Evolutionary conservation across 2,888 invertebrate species (phyloP).

Genomic region (Timandra comae): DNA sequence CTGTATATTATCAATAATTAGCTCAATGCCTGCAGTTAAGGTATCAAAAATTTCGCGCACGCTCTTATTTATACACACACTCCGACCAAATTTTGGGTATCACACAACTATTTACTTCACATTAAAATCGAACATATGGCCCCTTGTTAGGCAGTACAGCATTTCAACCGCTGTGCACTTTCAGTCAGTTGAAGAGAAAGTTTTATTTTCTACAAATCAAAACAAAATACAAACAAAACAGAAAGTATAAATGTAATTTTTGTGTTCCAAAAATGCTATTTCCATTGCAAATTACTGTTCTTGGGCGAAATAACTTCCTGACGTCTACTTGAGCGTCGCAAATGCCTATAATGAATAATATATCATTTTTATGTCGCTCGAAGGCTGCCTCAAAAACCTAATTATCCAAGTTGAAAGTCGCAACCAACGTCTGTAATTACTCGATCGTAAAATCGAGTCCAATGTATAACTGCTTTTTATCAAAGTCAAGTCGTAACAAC

Average conservation of each 20-base stretch:
- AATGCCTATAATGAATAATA: slow-evolving; percentile 45
- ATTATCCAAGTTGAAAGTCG: slow-evolving; percentile 41
- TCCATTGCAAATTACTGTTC: slow-evolving; percentile 35
- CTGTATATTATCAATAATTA: too few species aligned
- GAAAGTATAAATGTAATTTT: slow-evolving; percentile 9
- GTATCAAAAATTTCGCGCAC: too few species aligned
- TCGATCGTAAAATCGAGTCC: slow-evolving; percentile 39
- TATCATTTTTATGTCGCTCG: slow-evolving; percentile 44
- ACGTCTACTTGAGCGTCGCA: slow-evolving; percentile 26
- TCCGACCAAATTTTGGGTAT: too few species aligned
- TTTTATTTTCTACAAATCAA: too few species aligned
- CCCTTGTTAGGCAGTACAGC: too few species aligned
- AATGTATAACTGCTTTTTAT: slow-evolving; percentile 45
- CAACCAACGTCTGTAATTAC: slow-evolving; percentile 40
- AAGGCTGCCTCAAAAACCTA: slow-evolving; percentile 38
- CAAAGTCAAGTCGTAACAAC: slow-evolving; percentile 25
- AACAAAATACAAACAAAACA: slow-evolving; percentile 14
- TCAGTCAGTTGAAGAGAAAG: too few species aligned
- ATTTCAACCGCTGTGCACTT: too few species aligned
- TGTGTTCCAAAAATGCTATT: slow-evolving; percentile 22
- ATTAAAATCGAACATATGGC: too few species aligned
- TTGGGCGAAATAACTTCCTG: slow-evolving; percentile 27
- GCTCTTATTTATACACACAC: too few species aligned
- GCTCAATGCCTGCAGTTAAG: too few species aligned
- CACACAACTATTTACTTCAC: too few species aligned